Conservation (phyloP, 2,113 vertebrate genomes). For the Willisornis vidua region DNA sequence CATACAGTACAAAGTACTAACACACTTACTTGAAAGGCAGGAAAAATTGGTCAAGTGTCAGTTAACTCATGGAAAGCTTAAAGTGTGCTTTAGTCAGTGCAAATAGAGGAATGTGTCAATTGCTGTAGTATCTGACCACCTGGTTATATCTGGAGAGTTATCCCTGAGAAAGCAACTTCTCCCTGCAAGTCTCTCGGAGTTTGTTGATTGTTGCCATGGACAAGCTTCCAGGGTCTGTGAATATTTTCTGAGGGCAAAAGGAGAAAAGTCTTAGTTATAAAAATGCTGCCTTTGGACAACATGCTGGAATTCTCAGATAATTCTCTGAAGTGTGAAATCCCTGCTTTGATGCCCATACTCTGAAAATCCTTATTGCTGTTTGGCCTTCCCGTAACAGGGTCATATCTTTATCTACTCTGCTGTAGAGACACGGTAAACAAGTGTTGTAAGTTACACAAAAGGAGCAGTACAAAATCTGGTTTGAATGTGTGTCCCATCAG, state of each 20-base stretch:
- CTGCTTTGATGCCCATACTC: not conserved
- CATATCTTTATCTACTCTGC: not conserved
- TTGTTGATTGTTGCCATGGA: slow-evolving; percentile 82
- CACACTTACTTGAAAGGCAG: slow-evolving; percentile 42
- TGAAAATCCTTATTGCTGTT: not conserved
- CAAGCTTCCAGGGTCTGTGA: slow-evolving; percentile 88
- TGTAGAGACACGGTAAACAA: not conserved
- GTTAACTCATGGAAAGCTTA: slow-evolving; percentile 47
- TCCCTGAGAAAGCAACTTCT: slow-evolving; percentile 76
- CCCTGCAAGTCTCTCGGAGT: slow-evolving; percentile 82
- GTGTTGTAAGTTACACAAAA: not conserved
- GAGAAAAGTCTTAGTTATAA: not conserved
- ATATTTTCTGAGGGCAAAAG: slow-evolving; percentile 83
- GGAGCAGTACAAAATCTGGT: not conserved
- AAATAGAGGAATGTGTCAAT: slow-evolving; percentile 68
- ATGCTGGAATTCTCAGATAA: not conserved
- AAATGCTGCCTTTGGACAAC: not conserved
- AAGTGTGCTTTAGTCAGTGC: slow-evolving; percentile 57
- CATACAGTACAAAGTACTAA: slow-evolving; percentile 31
- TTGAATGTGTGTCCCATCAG: not conserved
- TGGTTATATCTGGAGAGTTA: not conserved
- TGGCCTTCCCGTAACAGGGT: not conserved
- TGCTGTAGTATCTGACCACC: not conserved
- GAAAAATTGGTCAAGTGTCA: slow-evolving; percentile 54
- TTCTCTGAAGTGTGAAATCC: not conserved